Percentiles rank a stretch among this genome's conserved stretches.
These are phyloP conservation scores for Cygnus olor DNA, from an alignment of 2,797 vertebrate species.

Conservation along the genomic window DNA sequence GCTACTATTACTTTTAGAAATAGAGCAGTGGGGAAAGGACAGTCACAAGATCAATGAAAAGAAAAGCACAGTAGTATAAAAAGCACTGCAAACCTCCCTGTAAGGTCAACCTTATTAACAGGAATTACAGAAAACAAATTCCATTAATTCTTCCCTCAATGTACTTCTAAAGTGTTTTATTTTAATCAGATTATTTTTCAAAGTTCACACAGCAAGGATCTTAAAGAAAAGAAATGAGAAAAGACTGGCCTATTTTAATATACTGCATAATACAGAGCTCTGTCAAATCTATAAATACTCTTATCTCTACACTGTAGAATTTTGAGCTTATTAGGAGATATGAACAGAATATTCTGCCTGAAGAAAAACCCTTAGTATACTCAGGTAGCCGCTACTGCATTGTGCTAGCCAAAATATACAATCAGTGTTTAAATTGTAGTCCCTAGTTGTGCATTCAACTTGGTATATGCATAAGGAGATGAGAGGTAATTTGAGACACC, in stretches of 20 bases:
- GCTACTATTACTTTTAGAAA: neutral
- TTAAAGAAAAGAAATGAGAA: neutral
- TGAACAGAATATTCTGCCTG: neutral
- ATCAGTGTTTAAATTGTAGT: neutral
- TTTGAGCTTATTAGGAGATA: slow-evolving; percentile 22
- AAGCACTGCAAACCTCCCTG: neutral
- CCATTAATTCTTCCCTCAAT: slow-evolving; percentile 33
- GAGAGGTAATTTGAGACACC: neutral
- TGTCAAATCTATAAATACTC: slow-evolving; percentile 48
- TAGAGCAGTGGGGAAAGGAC: neutral
- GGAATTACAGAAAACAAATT: slow-evolving; percentile 54
- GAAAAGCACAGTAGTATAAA: neutral
- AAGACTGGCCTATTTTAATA: slow-evolving; percentile 42
- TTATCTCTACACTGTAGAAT: neutral
- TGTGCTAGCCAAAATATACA: neutral
- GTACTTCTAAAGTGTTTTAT: slow-evolving; percentile 43
- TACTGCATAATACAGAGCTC: slow-evolving; percentile 33
- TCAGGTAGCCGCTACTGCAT: neutral
- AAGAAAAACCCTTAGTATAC: neutral
- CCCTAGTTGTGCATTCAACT: neutral
- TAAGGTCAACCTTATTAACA: slow-evolving; percentile 59
- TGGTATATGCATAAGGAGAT: neutral
- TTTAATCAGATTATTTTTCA: slow-evolving; percentile 68
- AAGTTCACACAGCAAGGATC: neutral
- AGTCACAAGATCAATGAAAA: slow-evolving; percentile 40